A percentile compares a stretch with the other conserved stretches of the same genome.
These are phyloP conservation scores for Salticus scenicus DNA, from an alignment of 2,888 invertebrate species.

Conservation along the genomic window DNA sequence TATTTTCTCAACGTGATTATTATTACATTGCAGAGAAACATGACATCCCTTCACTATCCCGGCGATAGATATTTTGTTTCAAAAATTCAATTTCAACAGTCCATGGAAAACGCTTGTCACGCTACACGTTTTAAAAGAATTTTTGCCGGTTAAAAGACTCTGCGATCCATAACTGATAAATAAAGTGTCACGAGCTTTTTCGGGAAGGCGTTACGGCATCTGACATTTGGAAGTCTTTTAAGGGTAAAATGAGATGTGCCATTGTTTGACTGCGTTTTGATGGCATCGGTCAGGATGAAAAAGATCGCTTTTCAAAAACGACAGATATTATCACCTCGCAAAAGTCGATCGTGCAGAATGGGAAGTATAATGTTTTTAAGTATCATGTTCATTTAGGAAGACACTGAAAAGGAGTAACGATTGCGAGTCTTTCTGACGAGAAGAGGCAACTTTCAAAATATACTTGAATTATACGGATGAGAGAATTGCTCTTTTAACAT, in stretches of 20 bases:
- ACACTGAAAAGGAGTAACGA: too few species aligned
- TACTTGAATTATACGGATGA: too few species aligned
- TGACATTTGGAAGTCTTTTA: neutral
- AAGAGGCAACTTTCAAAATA: too few species aligned
- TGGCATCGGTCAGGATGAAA: neutral
- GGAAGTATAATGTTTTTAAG: too few species aligned
- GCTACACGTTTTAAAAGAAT: neutral
- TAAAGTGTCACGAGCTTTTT: neutral
- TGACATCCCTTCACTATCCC: neutral
- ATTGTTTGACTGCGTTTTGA: neutral
- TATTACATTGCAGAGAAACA: neutral
- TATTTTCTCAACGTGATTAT: too few species aligned
- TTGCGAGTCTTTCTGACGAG: too few species aligned
- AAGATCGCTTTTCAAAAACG: neutral
- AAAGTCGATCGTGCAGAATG: neutral
- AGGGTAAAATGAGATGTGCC: neutral
- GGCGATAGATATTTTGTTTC: neutral
- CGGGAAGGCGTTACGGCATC: neutral
- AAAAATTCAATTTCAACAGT: neutral
- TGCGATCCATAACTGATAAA: constrained; percentile 6
- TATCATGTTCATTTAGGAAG: too few species aligned
- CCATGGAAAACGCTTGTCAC: neutral
- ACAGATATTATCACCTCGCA: neutral
- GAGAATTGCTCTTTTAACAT: too few species aligned
- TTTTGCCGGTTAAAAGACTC: neutral